phyloP scores from a whole-genome alignment of 2,113 vertebrate species.

The Pogonocichla stellata region DNA sequence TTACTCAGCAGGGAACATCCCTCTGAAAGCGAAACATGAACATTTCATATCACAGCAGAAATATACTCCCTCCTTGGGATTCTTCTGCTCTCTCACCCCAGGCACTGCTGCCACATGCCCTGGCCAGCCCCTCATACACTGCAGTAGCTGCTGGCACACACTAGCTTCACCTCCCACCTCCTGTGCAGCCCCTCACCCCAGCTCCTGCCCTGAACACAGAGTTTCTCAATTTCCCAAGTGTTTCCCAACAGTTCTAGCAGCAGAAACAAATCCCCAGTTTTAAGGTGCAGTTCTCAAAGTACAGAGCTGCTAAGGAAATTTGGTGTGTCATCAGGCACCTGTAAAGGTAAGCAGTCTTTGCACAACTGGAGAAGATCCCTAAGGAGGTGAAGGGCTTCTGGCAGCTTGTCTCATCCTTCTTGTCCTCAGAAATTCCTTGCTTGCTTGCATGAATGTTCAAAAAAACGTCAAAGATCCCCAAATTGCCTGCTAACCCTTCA shows the following conservation, averaged over 20 bases:
- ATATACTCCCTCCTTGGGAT: not conserved
- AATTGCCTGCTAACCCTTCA: not conserved
- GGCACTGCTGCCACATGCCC: not conserved
- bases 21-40: not conserved
- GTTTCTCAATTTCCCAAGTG: not conserved
- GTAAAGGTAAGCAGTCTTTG: not conserved
- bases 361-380: not conserved
- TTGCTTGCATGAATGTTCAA: not conserved
- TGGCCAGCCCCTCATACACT: rapidly evolving
- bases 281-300: not conserved
- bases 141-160: not conserved
- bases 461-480: not conserved
- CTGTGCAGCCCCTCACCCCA: not conserved
- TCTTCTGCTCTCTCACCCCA: not conserved
- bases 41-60: not conserved
- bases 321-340: not conserved
- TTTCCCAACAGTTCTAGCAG: not conserved
- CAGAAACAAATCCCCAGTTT: not conserved
- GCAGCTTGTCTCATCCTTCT: not conserved
- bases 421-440: not conserved
- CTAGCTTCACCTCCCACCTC: not conserved
- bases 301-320: not conserved
- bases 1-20: not conserved
- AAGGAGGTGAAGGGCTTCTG: not conserved
- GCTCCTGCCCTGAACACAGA: rapidly evolving